Evolutionary conservation across 2,113 vertebrate species (phyloP).

Genomic region (Amia ocellicauda): DNA sequence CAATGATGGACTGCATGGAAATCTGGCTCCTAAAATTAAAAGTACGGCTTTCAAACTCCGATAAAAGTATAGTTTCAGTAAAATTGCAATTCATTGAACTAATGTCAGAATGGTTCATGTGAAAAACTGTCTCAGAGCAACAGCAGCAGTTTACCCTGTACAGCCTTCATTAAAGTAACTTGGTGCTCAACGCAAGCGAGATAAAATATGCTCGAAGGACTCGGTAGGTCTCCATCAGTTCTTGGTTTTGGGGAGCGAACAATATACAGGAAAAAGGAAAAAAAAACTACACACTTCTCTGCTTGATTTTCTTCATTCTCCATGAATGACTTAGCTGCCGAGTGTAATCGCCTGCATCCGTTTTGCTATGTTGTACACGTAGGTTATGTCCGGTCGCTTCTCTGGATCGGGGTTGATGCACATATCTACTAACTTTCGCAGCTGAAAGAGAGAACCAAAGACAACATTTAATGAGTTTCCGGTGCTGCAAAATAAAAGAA

Average conservation of each 20-base stretch:
- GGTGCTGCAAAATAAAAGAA: too few relatives aligned
- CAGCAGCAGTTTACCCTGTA: too few relatives aligned
- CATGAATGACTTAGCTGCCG: conserved; percentile 63
- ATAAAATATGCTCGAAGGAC: not conserved
- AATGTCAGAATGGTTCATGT: too few relatives aligned
- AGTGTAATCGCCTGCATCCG: conserved; percentile 83
- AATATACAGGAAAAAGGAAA: not conserved
- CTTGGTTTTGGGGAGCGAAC: conserved; percentile 6
- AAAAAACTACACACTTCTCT: conserved; percentile 3
- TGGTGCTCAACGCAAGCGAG: too few relatives aligned
- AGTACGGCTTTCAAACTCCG: not conserved
- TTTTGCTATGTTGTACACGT: conserved; percentile 91
- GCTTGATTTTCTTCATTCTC: conserved; percentile 18
- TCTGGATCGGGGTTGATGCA: conserved; percentile 98
- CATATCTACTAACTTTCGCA: conserved; percentile 93
- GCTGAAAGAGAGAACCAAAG: conserved; percentile 52
- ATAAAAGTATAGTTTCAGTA: not conserved
- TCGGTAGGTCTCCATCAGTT: not conserved
- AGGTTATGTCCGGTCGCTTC: conserved; percentile 93
- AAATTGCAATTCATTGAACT: too few relatives aligned
- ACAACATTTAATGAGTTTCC: not conserved
- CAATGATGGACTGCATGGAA: not conserved
- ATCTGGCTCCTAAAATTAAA: not conserved
- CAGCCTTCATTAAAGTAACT: too few relatives aligned
- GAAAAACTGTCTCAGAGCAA: too few relatives aligned